Conservation (phyloP, 2,797 vertebrate genomes). For the Sarcophilus harrisii region DNA sequence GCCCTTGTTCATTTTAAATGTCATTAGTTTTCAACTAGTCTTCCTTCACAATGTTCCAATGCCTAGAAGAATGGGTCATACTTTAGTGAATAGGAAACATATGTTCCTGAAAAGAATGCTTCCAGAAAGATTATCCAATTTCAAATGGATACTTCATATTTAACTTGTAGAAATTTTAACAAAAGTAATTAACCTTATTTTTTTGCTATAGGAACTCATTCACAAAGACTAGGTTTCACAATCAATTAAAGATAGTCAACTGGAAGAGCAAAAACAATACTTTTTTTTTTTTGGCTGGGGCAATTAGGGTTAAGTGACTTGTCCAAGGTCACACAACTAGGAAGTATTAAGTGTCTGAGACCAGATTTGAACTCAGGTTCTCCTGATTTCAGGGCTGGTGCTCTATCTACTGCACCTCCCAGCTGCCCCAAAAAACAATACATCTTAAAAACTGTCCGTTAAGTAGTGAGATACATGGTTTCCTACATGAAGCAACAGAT, state of each 20-base stretch:
- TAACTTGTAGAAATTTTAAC: not conserved
- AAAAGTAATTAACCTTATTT: not conserved
- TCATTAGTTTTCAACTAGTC: not conserved
- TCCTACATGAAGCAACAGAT: not conserved
- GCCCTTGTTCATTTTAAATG: not conserved
- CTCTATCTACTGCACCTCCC: too few species aligned
- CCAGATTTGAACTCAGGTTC: too few species aligned
- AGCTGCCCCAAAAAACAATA: not conserved
- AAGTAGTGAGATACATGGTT: not conserved
- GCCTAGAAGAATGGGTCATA: not conserved
- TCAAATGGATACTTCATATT: not conserved
- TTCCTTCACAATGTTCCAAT: not conserved
- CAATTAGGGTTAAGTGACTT: too few species aligned
- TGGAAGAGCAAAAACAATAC: not conserved
- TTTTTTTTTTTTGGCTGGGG: too few species aligned
- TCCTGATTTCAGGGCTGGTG: too few species aligned
- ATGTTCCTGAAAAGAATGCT: not conserved
- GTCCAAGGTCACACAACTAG: too few species aligned
- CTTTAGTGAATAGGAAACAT: not conserved
- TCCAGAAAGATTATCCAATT: not conserved
- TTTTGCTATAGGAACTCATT: not conserved
- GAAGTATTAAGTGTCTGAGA: too few species aligned
- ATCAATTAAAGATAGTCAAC: not conserved
- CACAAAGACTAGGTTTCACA: not conserved
- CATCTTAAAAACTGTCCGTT: not conserved